phyloP scores from a whole-genome alignment of 1,140 invertebrate genomes.

The Nasonia longicornis region DNA sequence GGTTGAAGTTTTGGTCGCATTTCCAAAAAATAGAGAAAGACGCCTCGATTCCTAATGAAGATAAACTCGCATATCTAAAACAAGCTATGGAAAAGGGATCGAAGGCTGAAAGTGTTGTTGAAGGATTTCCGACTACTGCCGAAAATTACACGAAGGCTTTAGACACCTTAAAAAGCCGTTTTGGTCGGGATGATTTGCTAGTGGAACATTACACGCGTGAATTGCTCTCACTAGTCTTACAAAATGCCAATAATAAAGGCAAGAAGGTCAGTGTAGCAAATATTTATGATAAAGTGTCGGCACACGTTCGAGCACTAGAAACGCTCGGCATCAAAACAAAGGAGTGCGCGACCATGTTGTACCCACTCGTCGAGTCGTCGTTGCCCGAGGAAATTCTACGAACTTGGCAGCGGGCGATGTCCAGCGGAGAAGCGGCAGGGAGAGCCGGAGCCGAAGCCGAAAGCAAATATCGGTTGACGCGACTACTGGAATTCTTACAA shows the following conservation, averaged over 20 bases:
- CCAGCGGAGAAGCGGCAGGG: background rate
- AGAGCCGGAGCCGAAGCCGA: background rate
- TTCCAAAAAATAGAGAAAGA: conserved; percentile 61
- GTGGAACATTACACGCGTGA: conserved; percentile 54
- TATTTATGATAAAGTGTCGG: conserved; percentile 55
- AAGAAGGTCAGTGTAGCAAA: conserved; percentile 37
- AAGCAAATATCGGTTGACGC: conserved; percentile 17
- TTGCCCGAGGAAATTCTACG: conserved; percentile 55
- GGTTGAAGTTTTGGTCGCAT: conserved; percentile 60
- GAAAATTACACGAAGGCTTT: conserved; percentile 39
- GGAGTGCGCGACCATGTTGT: conserved; percentile 55
- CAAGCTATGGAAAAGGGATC: conserved; percentile 46
- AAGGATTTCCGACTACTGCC: conserved; percentile 46
- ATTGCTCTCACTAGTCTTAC: conserved; percentile 49
- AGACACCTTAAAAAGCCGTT: conserved; percentile 41
- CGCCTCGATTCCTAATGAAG: conserved; percentile 48
- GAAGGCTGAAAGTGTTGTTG: conserved; percentile 45
- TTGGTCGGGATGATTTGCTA: conserved; percentile 50
- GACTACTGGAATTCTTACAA: conserved; percentile 53
- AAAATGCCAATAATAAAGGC: conserved; percentile 32
- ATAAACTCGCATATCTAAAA: conserved; percentile 56
- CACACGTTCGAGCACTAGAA: conserved; percentile 55
- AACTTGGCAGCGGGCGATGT: conserved; percentile 49
- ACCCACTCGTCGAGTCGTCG: conserved; percentile 58
- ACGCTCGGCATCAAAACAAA: conserved; percentile 55